These are phyloP conservation scores for Andrena camellia DNA, from an alignment of 2,888 invertebrate species.

Conservation along the genomic window DNA sequence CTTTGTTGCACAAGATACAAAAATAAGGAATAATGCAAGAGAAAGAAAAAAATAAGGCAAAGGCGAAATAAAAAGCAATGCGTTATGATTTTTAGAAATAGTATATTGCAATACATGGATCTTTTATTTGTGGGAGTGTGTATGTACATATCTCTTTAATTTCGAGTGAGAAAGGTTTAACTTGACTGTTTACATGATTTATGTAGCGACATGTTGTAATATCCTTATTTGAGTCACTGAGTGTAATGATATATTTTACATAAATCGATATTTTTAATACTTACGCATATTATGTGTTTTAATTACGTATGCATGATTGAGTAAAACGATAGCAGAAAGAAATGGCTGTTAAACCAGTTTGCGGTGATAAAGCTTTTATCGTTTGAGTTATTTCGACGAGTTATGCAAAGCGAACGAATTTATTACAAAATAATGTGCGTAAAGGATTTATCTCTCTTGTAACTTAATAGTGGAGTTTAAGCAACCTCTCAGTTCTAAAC, in stretches of 20 bases:
- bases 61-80: no score
- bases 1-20: no score
- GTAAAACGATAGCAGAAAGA: constrained; percentile 5
- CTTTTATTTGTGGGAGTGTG: no score
- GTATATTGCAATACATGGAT: no score
- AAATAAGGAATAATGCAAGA: no score
- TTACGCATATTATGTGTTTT: background rate
- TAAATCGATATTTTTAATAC: background rate
- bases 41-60: no score
- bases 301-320: background rate
- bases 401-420: constrained; percentile 53
- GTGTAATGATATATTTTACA: background rate
- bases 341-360: constrained; percentile 45
- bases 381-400: constrained; percentile 58
- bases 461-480: constrained; percentile 41
- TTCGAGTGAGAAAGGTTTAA: background rate
- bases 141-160: background rate
- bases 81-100: no score
- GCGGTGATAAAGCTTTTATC: constrained; percentile 55
- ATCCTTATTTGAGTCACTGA: background rate
- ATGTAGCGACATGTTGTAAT: background rate
- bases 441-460: constrained; percentile 46
- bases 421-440: constrained; percentile 33
- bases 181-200: background rate
- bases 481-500: constrained; percentile 6